Evolutionary conservation across 2,797 vertebrate species (phyloP).

Genomic region (Halcyon badia): DNA sequence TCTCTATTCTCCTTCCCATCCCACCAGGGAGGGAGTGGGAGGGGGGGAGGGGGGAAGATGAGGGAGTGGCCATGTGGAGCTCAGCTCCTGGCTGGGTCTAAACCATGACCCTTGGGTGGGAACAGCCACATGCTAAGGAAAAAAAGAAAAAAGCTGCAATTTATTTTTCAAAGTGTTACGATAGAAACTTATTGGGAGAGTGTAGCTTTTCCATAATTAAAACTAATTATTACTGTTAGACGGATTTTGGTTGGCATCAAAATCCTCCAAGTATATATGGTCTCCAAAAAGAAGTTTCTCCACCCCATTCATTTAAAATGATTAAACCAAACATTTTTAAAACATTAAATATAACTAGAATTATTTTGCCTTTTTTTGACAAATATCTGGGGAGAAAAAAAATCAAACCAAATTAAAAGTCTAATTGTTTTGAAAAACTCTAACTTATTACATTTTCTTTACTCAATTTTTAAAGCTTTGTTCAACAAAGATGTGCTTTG

Average conservation of each 20-base stretch:
- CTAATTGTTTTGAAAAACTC: not conserved
- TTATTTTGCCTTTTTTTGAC: accelerated
- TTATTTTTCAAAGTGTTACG: not conserved
- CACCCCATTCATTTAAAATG: not conserved
- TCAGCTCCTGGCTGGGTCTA: not conserved
- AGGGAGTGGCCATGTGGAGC: not conserved
- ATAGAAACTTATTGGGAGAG: not conserved
- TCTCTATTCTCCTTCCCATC: not conserved
- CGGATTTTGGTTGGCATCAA: not conserved
- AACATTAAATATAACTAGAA: not conserved
- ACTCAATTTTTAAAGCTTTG: not conserved
- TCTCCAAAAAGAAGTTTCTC: not conserved
- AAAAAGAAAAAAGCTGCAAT: not conserved
- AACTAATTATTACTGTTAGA: not conserved
- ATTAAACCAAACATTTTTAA: not conserved
- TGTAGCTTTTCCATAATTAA: not conserved
- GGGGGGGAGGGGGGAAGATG: too few relatives aligned
- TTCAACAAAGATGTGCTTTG: not conserved
- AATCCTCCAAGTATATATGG: accelerated
- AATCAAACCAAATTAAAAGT: not conserved
- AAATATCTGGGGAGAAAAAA: not conserved
- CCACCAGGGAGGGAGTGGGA: not conserved
- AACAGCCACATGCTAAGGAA: not conserved
- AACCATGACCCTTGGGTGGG: not conserved
- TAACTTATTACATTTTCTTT: not conserved